These are phyloP conservation scores for Cryptocheilus praepositus DNA, from an alignment of 2,888 invertebrate genomes.

Conservation along the genomic window DNA sequence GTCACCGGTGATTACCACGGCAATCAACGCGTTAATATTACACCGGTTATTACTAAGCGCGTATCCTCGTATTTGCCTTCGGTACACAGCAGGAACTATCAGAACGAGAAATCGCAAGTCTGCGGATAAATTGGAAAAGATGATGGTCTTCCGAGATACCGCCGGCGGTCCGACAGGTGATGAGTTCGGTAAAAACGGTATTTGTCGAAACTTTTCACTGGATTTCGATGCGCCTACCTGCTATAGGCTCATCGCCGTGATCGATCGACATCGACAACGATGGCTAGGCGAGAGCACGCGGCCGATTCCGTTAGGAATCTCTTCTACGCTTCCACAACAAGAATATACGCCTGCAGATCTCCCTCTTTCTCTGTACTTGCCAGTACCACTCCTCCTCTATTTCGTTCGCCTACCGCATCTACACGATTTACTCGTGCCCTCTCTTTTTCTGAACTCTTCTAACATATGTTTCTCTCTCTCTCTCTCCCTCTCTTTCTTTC, in stretches of 20 bases:
- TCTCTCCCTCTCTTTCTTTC: constrained; percentile 2
- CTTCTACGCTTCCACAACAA: constrained; percentile 60
- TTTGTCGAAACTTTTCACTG: constrained; percentile 18
- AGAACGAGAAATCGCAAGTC: background rate
- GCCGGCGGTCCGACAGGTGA: constrained; percentile 30
- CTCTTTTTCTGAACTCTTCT: background rate
- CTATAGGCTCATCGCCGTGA: constrained; percentile 2
- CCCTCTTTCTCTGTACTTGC: constrained; percentile 1
- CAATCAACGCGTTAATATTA: too few species aligned
- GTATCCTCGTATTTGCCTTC: background rate
- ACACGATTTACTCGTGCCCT: constrained; percentile 6
- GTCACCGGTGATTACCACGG: too few species aligned
- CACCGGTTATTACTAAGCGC: too few species aligned
- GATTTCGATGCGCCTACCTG: constrained; percentile 20
- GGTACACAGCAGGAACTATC: constrained; percentile 21
- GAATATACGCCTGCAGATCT: constrained; percentile 40
- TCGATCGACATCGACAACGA: constrained; percentile 15
- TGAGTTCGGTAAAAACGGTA: constrained; percentile 1
- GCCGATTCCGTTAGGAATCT: constrained; percentile 67
- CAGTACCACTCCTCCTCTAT: constrained; percentile 6
- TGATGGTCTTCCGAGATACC: constrained; percentile 24
- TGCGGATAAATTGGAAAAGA: constrained; percentile 26
- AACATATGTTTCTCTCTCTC: constrained; percentile 4
- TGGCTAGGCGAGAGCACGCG: constrained; percentile 47
- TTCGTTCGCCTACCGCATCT: constrained; percentile 4